Base-by-base conservation (phyloP, 2,888 invertebrate species). In the Drosophila paucipuncta region DNA sequence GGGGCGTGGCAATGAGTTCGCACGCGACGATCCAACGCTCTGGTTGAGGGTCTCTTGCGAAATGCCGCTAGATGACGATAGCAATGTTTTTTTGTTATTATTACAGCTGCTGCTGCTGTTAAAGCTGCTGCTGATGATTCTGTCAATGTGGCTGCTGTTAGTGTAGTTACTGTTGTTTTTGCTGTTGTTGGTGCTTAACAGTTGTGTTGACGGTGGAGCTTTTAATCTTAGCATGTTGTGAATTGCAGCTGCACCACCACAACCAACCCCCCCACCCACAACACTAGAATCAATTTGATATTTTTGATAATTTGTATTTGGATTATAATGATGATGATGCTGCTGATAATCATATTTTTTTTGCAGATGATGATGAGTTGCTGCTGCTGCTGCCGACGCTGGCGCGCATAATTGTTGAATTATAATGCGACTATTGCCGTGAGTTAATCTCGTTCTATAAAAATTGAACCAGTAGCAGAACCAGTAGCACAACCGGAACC, bases 1-100 rank as follows among this genome's bases (percentile, higher is more conserved):
- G 55, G 97, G 97, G 86, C 97, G 94, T 83, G 96, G 96, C 87
- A 96, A 94, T 85, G 96, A 95, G 93, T 95, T 95, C 68, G 95
- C 95, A 84, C 95, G 93, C 66, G 95, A 95, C 63, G 95, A 95
- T 73, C 95, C 95, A 79, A 95, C 94, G 92, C 95, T 95, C 91
- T 95, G 95, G 91, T 94, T 95, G 74, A 95, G 92, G 60, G 95
- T 95, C 92, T 95, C 95, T 85, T 94, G 94, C 58, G 95, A 95
- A 83, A 95, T 94, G 81, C 95, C 95, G 93, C 95, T 95, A 85
- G 94, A 94, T 82, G 94, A 94, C 81, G 95, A 95, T 76, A 80
- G 67, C 89, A 95, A 94, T 76, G 60, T 66, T 69, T 83, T 66
- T 69, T 80, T 65, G 80, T 80, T 83, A 83, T 76, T 76, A 80